Base-by-base conservation (phyloP, 2,113 vertebrate species). In the Dendrocopos noguchii region DNA sequence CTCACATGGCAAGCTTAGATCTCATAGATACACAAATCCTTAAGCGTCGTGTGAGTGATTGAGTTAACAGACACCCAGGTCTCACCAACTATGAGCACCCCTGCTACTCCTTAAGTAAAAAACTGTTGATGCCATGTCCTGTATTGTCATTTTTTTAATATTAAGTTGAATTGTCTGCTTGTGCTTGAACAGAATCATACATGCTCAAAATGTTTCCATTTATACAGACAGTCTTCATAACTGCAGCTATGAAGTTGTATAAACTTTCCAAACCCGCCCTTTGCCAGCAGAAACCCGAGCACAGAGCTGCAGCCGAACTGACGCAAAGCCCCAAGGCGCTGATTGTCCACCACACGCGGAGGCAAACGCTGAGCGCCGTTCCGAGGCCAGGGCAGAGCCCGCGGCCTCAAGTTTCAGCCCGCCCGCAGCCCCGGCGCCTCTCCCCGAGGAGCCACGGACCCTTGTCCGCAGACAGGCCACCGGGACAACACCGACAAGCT, bases 221-320 rank as follows among this genome's bases (percentile, higher is more conserved):
- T 27, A 7, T 1, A 14, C 15, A 10, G 4, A 12, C 46, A 27
- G 11, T 13, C 29, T 21, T 5, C 12, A 0, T 3, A 25, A 4
- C 28, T 10, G 13, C 0, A n/a, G 8, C 9, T 3, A n/a, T 0
- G 3, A 34, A 8, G 36, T 1, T 20, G 22, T 21, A 29, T 2
- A 0, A 11, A 4, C 72, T 42, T 0, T 10, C 52, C 27, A 4
- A 3, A 5, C 19, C 52, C 1, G 64, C 50, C 33, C 36, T 5
- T 10, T 9, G 53, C 67, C 53, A 33, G 27, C 50, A 29, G 55
- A 9, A 22, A 4, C 1, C 10, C 1, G 29, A 1, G 50, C 83
- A 39, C 33, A 4, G 39, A 56, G 4, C 33, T 3, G 11, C 75
- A 4, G 1, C 33, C 67, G 1, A 4, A 3, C 34, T 0, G 13